Conservation (phyloP, 64 coral and sea anemone species). For the Montipora sp. region DNA sequence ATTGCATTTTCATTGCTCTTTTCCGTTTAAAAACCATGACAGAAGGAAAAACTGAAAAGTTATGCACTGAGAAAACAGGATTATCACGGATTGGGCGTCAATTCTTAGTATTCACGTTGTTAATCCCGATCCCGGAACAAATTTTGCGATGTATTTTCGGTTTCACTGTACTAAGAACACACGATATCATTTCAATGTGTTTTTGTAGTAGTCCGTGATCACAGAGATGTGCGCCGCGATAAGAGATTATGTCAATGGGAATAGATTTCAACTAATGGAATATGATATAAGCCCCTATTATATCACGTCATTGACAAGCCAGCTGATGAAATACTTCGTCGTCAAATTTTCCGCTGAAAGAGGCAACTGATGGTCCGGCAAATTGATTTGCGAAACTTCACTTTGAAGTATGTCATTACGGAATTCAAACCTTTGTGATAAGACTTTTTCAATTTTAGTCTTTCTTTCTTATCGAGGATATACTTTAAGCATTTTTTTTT, state of each 20-base stretch:
- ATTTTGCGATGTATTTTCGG: conserved; percentile 26
- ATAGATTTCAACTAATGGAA: conserved; percentile 11
- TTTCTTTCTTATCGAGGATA: not conserved
- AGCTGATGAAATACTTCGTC: not conserved
- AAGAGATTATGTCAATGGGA: conserved; percentile 28
- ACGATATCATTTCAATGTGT: not conserved
- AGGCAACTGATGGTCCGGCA: not conserved
- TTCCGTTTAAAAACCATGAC: not conserved
- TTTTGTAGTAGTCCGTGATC: conserved; percentile 19
- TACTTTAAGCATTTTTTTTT: not conserved
- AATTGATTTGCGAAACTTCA: not conserved
- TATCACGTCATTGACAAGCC: not conserved
- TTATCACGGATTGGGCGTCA: not conserved
- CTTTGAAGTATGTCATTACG: not conserved
- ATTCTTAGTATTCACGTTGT: not conserved
- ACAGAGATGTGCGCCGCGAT: not conserved
- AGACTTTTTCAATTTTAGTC: not conserved
- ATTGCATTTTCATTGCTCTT: not conserved
- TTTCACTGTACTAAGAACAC: not conserved
- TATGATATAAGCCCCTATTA: not conserved
- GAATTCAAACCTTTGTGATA: not conserved
- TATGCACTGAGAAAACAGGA: not conserved
- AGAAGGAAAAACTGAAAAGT: conserved; percentile 12
- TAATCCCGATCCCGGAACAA: conserved; percentile 10
- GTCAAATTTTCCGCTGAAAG: not conserved